Evolutionary conservation across 1,140 invertebrate species (phyloP).

Genomic region (Drosophila lini): DNA sequence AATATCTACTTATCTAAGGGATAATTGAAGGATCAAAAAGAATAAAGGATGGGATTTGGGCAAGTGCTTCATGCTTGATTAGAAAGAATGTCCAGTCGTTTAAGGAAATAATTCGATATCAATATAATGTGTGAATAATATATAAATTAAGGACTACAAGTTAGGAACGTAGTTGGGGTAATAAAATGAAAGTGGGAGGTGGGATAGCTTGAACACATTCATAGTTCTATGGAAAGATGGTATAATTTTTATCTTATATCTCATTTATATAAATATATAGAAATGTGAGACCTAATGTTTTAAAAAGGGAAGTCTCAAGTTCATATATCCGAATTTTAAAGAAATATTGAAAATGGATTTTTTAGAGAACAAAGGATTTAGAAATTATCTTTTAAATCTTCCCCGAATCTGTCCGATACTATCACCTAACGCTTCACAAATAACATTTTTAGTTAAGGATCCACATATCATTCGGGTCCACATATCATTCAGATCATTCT

Average conservation of each 20-base stretch:
- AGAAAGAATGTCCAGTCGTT: background rate
- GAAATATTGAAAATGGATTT: background rate
- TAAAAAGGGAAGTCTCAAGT: background rate
- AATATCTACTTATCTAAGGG: slow-evolving; percentile 7
- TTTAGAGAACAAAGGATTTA: background rate
- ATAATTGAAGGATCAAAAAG: slow-evolving; percentile 33
- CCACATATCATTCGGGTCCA: too few species aligned
- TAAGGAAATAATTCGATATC: background rate
- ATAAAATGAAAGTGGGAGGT: background rate
- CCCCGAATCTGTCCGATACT: background rate
- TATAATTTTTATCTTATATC: background rate
- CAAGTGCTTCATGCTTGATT: slow-evolving; percentile 21
- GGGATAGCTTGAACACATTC: background rate
- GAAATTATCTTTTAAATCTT: background rate
- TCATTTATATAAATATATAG: background rate
- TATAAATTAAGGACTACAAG: background rate
- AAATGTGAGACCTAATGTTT: background rate
- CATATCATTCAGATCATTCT: background rate
- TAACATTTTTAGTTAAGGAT: background rate
- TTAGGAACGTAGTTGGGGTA: background rate
- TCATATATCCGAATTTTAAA: background rate
- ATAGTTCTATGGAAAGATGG: background rate
- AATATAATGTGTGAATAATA: background rate
- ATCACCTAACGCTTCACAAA: too few species aligned
- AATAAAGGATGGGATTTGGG: background rate